Percentiles rank a stretch among this genome's conserved stretches.
Conservation (phyloP, 2,888 invertebrate genomes). For the Drosophila borealis region DNA sequence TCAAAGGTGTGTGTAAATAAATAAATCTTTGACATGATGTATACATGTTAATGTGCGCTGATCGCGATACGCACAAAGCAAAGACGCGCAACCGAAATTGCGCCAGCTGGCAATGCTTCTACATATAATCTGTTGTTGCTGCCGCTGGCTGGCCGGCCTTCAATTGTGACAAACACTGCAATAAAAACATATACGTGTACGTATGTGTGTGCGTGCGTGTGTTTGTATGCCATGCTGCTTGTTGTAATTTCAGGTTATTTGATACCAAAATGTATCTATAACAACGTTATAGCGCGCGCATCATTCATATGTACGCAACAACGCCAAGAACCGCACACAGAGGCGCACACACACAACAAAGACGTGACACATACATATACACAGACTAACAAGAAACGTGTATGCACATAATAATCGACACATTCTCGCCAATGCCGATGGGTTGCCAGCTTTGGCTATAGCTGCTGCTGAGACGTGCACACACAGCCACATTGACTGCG, state of each 20-base stretch:
- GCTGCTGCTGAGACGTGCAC: constrained; percentile 45
- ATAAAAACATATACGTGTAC: constrained; percentile 35
- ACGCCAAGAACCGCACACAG: constrained; percentile 45
- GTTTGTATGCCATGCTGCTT: constrained; percentile 61
- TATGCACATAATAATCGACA: constrained; percentile 78
- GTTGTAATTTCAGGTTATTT: constrained; percentile 79
- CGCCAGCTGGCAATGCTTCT: constrained; percentile 68
- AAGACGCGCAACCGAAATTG: constrained; percentile 47
- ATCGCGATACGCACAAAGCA: constrained; percentile 39
- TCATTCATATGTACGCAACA: constrained; percentile 60
- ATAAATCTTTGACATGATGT: constrained; percentile 3
- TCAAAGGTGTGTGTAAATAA: constrained; percentile 1
- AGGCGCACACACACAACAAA: constrained; percentile 23
- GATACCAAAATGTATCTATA: constrained; percentile 79
- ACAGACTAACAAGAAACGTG: constrained; percentile 56
- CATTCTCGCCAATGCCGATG: constrained; percentile 66
- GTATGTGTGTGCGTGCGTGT: constrained; percentile 16
- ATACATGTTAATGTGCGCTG: constrained; percentile 28
- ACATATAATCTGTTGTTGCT: constrained; percentile 33
- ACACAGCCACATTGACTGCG: constrained; percentile 66
- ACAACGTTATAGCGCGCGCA: constrained; percentile 76
- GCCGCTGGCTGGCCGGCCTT: constrained; percentile 58
- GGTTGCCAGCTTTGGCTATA: constrained; percentile 55
- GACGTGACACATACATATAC: constrained; percentile 20
- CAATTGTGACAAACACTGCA: constrained; percentile 68